Conservation (phyloP, 2,888 invertebrate species). For the Temnothorax unifasciatus region DNA sequence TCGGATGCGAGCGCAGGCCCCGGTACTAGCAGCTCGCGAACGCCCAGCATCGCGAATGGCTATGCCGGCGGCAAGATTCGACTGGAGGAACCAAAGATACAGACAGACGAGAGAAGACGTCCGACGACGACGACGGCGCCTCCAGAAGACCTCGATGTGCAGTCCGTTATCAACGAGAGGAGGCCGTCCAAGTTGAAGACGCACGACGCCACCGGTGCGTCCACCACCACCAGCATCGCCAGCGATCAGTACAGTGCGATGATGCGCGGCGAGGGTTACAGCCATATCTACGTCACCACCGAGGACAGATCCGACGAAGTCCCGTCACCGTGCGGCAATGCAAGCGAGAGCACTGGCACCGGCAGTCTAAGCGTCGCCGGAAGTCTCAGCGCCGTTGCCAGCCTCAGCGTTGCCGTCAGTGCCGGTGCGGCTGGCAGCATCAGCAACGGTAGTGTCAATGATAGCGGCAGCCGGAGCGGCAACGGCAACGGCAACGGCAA, state of each 20-base stretch:
- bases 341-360: conserved; percentile 49
- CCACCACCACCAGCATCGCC: conserved; percentile 29
- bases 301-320: conserved; percentile 56
- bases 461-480: conserved; percentile 12
- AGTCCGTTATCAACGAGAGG: conserved; percentile 84
- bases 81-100: conserved; percentile 58
- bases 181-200: conserved; percentile 82
- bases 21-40: conserved; percentile 56
- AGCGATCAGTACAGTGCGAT: conserved; percentile 59
- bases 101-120: conserved; percentile 57
- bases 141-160: conserved; percentile 81
- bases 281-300: conserved; percentile 75
- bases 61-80: conserved; percentile 56
- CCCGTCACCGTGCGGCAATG: conserved; percentile 50
- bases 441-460: conserved; percentile 45
- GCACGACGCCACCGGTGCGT: conserved; percentile 49
- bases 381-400: conserved; percentile 60
- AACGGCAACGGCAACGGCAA: no score
- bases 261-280: conserved; percentile 65
- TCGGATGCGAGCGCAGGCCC: conserved; percentile 55
- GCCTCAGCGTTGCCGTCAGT: conserved; percentile 46
- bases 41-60: conserved; percentile 67
- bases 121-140: conserved; percentile 25
- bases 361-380: conserved; percentile 54
- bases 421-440: conserved; percentile 22